phyloP scores from a whole-genome alignment of 2,797 vertebrate species.

The Yasuhikotakia modesta region DNA sequence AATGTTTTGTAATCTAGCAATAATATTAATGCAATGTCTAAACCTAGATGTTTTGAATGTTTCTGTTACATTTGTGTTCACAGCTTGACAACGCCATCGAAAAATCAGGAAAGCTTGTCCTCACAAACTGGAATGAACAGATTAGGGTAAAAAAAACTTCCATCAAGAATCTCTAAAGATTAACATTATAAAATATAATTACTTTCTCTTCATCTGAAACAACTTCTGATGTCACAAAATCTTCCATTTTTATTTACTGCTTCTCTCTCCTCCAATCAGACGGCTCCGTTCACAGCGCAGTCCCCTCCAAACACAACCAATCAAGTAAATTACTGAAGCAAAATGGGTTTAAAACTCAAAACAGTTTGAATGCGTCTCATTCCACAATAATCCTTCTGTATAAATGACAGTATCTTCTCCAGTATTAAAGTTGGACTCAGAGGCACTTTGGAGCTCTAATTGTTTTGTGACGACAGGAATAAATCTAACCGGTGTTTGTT shows the following conservation, averaged over 20 bases:
- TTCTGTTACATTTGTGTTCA: no score
- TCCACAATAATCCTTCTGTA: not conserved
- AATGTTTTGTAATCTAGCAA: no score
- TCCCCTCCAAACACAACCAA: no score
- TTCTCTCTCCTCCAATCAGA: no score
- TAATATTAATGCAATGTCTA: no score
- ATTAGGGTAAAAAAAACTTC: conserved; percentile 77
- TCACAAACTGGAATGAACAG: conserved; percentile 83
- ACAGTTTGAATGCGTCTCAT: no score
- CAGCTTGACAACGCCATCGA: conserved; percentile 81
- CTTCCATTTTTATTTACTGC: no score
- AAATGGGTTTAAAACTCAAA: no score
- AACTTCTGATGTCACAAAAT: no score
- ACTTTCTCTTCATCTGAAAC: not conserved
- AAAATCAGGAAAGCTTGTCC: conserved; percentile 81
- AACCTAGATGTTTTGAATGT: no score
- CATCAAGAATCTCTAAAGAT: not conserved
- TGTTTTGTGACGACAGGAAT: conserved; percentile 6
- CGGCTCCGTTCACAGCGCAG: no score
- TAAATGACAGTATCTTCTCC: not conserved
- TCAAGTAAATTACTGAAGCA: no score
- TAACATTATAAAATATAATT: not conserved
- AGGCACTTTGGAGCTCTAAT: not conserved
- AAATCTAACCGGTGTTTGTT: conserved; percentile 15
- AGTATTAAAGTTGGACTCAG: not conserved